Percentiles rank a stretch among this genome's conserved stretches.
These are phyloP conservation scores for Crotalus horridus DNA, from an alignment of 2,113 vertebrate species.

Conservation along the genomic window DNA sequence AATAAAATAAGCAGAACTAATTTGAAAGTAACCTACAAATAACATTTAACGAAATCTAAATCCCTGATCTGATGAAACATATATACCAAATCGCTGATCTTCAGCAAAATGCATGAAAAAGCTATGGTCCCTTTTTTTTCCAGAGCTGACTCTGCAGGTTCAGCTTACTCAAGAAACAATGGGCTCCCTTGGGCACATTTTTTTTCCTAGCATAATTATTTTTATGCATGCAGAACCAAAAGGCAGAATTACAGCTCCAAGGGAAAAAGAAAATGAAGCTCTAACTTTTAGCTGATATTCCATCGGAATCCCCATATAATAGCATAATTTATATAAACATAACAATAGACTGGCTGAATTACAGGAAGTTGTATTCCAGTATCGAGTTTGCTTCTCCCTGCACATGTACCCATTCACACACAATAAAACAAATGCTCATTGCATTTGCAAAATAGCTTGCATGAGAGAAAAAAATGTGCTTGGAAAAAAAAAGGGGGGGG, in stretches of 20 bases:
- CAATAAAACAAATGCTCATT: neutral
- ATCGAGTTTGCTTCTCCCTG: neutral
- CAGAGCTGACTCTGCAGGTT: neutral
- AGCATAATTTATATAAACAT: constrained; percentile 2
- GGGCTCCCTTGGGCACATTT: neutral
- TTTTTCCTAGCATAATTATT: neutral
- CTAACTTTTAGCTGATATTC: neutral
- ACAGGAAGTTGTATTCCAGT: neutral
- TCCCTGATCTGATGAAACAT: neutral
- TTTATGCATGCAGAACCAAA: constrained; percentile 9
- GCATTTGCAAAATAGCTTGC: neutral
- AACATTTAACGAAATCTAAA: neutral
- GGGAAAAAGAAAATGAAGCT: neutral
- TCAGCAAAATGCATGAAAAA: neutral
- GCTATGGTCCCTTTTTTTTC: neutral
- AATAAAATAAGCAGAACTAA: neutral
- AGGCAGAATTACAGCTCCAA: neutral
- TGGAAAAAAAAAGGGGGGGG: neutral
- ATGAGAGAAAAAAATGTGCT: neutral
- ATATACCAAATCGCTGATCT: neutral
- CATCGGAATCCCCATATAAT: neutral
- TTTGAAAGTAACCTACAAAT: neutral
- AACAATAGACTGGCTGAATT: neutral
- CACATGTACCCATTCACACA: neutral
- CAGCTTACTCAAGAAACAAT: neutral